phyloP scores from a whole-genome alignment of 2,888 invertebrate species.

The Epinotia brunnichana region DNA sequence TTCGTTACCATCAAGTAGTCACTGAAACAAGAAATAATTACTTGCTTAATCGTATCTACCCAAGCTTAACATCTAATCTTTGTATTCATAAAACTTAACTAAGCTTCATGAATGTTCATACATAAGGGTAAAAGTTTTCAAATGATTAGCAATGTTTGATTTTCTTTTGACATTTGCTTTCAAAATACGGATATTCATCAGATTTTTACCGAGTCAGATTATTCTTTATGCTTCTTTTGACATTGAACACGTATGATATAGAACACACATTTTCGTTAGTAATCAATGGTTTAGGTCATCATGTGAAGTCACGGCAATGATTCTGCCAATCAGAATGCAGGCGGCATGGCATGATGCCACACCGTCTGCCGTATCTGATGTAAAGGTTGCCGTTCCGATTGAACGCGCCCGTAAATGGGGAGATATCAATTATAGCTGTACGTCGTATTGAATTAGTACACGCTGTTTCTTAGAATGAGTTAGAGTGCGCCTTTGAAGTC shows the following conservation, averaged over 20 bases:
- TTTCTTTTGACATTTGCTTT: too few relatives aligned
- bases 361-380: conserved; percentile 27
- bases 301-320: conserved; percentile 17
- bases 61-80: too few relatives aligned
- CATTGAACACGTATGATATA: not conserved
- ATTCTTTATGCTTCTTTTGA: not conserved
- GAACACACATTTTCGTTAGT: not conserved
- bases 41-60: too few relatives aligned
- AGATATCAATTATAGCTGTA: conserved; percentile 13
- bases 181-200: too few relatives aligned
- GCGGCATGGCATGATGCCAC: conserved; percentile 28
- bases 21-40: too few relatives aligned
- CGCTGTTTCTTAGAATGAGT: conserved; percentile 1
- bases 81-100: too few relatives aligned
- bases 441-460: conserved; percentile 6
- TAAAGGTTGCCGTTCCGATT: conserved; percentile 10
- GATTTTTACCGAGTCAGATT: not conserved
- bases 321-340: conserved; percentile 37
- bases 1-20: too few relatives aligned
- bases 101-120: too few relatives aligned
- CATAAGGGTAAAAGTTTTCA: too few relatives aligned
- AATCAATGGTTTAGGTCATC: conserved; percentile 12
- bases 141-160: too few relatives aligned
- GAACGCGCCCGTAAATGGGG: conserved; percentile 24
- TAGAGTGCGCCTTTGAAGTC: not conserved